Evolutionary conservation across 2,113 vertebrate genomes (phyloP), one percentile per base, ranked within the genome.

Genomic region (Picathartes gymnocephalus): DNA sequence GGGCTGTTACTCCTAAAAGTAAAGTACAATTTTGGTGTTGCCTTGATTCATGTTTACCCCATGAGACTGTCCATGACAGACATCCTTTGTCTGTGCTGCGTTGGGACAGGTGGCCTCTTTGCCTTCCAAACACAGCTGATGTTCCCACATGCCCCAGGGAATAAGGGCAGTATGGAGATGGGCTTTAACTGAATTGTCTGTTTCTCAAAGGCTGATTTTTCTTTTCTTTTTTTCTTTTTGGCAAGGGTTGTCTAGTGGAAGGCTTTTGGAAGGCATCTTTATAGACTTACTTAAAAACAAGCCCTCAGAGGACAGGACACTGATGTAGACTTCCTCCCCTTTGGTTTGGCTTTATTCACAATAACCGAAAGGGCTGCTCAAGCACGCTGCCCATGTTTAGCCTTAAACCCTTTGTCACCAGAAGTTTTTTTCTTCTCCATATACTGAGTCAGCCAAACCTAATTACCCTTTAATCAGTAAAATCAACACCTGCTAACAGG

Each of bases 401-500:
- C 66, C 62, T 87, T 69, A 91, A 87, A 68, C 14, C 40, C 28
- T 93, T 93, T 96, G 71, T 83, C 71, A 77, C 51, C 27, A 54
- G n/a, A 81, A 78, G 28, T 22, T 39, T 93, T 92, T 87, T 72
- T 39, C 24, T 80, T 81, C 35, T 17, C 40, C 12, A 10, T 90
- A 61, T 62, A 92, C 37, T 44, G 74, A 90, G 45, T 90, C 90
- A 90, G 74, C 66, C 81, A 85, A 95, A 74, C 85, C 42, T 92
- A 96, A 95, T 96, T 96, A 94, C 74, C 35, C 35, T 91, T 95
- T 95, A 95, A 95, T 95, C 92, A 90, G 84, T 90, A 97, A 95
- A 95, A 96, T 95, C 94, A 95, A 95, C 96, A 96, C 94, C 93
- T 93, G 95, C 95, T 96, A 93, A 81, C 84, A 94, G 91, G 94